Conservation (phyloP, 2,888 invertebrate species). For the Eupeodes latifasciatus region DNA sequence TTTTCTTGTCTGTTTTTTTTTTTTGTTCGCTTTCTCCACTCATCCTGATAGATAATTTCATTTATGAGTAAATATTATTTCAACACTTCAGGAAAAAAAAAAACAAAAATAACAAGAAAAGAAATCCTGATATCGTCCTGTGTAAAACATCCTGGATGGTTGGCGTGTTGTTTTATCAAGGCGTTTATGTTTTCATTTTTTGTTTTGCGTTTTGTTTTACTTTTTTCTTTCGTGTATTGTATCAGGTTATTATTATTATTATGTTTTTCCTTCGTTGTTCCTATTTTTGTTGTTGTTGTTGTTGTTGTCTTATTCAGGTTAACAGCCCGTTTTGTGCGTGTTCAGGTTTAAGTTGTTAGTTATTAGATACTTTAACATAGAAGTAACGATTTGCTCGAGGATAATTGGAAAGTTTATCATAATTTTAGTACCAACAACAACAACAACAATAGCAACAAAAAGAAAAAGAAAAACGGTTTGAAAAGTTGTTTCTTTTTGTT, state of each 20-base stretch:
- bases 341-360: constrained; percentile 55
- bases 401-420: constrained; percentile 67
- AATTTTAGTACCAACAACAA: not conserved
- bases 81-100: constrained; percentile 53
- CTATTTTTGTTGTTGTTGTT: not conserved
- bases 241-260: constrained; percentile 46
- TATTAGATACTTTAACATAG: constrained; percentile 50
- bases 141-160: not conserved
- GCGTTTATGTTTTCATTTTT: constrained; percentile 15
- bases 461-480: constrained; percentile 16
- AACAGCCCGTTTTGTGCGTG: constrained; percentile 23
- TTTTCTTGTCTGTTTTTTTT: not conserved
- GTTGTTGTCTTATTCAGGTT: not conserved
- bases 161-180: not conserved
- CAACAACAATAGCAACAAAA: not conserved
- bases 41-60: constrained; percentile 51
- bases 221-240: constrained; percentile 1
- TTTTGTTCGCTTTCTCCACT: constrained; percentile 9
- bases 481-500: constrained; percentile 47
- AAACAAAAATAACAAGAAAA: constrained; percentile 7
- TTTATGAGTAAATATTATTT: constrained; percentile 72
- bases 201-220: constrained; percentile 12
- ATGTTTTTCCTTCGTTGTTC: constrained; percentile 6
- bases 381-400: constrained; percentile 20
- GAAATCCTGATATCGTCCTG: constrained; percentile 14